Percentiles rank a stretch among this genome's conserved stretches.
Conservation (phyloP, 2,797 vertebrate species). For the Melanogrammus aeglefinus region DNA sequence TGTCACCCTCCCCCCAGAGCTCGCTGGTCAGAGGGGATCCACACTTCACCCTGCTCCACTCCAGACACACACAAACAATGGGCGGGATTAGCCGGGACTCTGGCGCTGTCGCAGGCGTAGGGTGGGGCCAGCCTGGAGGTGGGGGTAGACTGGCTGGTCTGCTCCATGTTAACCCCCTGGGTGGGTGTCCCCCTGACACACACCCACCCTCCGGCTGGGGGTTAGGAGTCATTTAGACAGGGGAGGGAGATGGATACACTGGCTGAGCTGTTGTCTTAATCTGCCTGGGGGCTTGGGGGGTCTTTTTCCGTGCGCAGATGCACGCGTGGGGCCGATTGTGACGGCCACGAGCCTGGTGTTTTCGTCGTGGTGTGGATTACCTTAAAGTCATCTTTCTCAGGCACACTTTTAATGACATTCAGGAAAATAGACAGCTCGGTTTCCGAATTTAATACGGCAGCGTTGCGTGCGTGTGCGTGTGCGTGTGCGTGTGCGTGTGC, state of each 20-base stretch:
- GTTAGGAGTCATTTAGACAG: slow-evolving; percentile 25
- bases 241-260: slow-evolving; percentile 9
- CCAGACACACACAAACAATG: slow-evolving; percentile 43
- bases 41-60: slow-evolving; percentile 29
- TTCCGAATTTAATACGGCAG: not conserved
- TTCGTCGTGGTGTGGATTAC: slow-evolving; percentile 21
- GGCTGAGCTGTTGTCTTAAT: slow-evolving; percentile 19
- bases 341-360: slow-evolving; percentile 13
- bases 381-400: not conserved
- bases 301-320: slow-evolving; percentile 11
- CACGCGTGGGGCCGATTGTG: slow-evolving; percentile 25
- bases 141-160: not conserved
- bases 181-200: no score
- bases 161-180: not conserved
- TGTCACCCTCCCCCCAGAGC: slow-evolving; percentile 10
- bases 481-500: no score
- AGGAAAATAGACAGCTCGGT: slow-evolving; percentile 4
- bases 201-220: slow-evolving; percentile 4
- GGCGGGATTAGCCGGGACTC: slow-evolving; percentile 42
- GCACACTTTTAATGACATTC: not conserved
- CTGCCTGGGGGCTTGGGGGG: slow-evolving; percentile 8
- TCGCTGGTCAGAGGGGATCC: slow-evolving; percentile 47
- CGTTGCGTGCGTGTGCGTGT: no score
- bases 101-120: slow-evolving; percentile 18
- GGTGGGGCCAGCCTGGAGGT: no score